These are phyloP conservation scores for Apis laboriosa DNA, from an alignment of 1,140 invertebrate species.

Conservation along the genomic window DNA sequence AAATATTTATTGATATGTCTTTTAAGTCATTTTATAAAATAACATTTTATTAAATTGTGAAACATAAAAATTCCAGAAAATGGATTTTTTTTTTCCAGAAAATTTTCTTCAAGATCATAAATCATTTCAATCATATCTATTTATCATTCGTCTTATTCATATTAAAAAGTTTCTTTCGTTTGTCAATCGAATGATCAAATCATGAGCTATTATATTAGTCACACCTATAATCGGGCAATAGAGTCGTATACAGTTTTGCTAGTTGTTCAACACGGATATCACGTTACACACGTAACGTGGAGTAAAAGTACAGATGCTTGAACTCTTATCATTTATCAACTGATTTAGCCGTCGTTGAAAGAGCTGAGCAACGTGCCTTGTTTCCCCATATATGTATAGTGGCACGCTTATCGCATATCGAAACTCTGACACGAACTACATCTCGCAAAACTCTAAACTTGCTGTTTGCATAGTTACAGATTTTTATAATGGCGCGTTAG, in stretches of 20 bases:
- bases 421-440: slow-evolving; percentile 26
- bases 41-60: too few relatives aligned
- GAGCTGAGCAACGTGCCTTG: slow-evolving; percentile 19
- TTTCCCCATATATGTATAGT: slow-evolving; percentile 20
- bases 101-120: too few relatives aligned
- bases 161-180: too few relatives aligned
- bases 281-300: neutral
- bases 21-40: too few relatives aligned
- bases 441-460: slow-evolving; percentile 32
- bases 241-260: slow-evolving; percentile 39
- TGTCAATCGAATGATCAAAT: neutral
- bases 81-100: too few relatives aligned
- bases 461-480: slow-evolving; percentile 12
- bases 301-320: slow-evolving; percentile 28
- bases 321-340: slow-evolving; percentile 43
- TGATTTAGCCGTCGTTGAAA: slow-evolving; percentile 37
- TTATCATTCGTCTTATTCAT: neutral
- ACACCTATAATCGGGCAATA: neutral
- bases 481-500: slow-evolving; percentile 8
- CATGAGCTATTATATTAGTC: neutral
- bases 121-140: neutral
- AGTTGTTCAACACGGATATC: slow-evolving; percentile 16
- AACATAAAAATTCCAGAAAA: too few relatives aligned
- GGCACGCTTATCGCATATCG: slow-evolving; percentile 31
- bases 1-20: too few relatives aligned